Evolutionary conservation across 2,113 vertebrate species (phyloP).

Genomic region (Erinaceus europaeus): DNA sequence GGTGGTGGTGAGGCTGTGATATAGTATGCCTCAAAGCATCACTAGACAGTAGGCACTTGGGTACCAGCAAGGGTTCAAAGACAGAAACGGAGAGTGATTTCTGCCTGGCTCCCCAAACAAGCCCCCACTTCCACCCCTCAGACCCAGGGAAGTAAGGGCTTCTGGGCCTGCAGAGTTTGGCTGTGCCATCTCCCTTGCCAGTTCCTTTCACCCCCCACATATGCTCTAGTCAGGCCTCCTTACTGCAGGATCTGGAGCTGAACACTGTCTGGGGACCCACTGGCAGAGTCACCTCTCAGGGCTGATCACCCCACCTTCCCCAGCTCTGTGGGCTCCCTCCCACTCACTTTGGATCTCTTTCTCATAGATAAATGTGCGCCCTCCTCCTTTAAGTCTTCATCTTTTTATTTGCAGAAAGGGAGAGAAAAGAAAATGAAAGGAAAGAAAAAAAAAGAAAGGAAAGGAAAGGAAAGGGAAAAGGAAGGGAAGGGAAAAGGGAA

Average conservation of each 20-base stretch:
- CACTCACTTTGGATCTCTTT: not conserved
- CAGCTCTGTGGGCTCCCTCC: too few species aligned
- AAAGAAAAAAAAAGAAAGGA: not conserved
- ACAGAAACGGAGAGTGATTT: not conserved
- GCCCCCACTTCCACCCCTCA: not conserved
- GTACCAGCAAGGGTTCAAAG: not conserved
- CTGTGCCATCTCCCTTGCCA: not conserved
- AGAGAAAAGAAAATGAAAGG: not conserved
- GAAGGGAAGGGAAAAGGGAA: too few species aligned
- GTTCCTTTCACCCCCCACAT: not conserved
- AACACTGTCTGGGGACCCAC: too few species aligned
- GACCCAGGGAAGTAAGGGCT: not conserved
- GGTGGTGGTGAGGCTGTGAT: not conserved
- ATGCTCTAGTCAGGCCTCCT: too few species aligned
- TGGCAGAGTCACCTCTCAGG: not conserved
- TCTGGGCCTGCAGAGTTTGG: not conserved
- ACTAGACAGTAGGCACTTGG: fast-evolving
- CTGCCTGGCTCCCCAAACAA: too few species aligned
- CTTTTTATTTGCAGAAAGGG: conserved; percentile 18
- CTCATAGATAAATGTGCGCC: not conserved
- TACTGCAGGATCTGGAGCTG: too few species aligned
- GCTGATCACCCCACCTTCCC: too few species aligned
- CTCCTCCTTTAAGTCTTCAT: not conserved
- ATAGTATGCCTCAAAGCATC: too few species aligned
- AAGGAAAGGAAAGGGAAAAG: too few species aligned